Evolutionary conservation across 2,113 vertebrate species (phyloP).

Genomic region (Carollia perspicillata): DNA sequence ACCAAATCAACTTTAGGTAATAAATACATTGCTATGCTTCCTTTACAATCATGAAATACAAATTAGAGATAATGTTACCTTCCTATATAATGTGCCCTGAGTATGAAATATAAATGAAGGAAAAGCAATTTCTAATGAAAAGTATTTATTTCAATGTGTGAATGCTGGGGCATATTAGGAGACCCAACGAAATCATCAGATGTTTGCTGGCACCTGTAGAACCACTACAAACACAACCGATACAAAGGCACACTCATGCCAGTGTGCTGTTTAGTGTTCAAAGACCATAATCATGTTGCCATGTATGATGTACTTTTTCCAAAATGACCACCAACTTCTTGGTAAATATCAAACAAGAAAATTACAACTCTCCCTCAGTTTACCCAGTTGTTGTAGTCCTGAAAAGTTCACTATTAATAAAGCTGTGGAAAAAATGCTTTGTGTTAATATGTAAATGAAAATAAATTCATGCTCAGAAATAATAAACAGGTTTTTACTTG

Average conservation of each 20-base stretch:
- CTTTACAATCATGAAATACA: neutral
- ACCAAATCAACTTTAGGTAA: neutral
- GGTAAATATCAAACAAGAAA: slow-evolving; percentile 1
- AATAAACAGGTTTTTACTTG: neutral
- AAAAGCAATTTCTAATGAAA: neutral
- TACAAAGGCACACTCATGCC: neutral
- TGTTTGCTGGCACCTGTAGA: neutral
- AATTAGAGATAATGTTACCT: neutral
- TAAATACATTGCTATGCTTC: neutral
- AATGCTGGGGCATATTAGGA: neutral
- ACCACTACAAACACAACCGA: neutral
- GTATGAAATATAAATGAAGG: neutral
- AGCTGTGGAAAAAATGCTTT: neutral
- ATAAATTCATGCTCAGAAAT: neutral
- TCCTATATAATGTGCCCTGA: neutral
- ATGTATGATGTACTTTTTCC: neutral
- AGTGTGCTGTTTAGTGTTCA: neutral
- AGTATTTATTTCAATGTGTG: neutral
- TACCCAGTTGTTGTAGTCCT: neutral
- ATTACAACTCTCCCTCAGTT: neutral
- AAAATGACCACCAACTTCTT: neutral
- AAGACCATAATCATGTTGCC: neutral
- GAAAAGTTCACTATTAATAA: neutral
- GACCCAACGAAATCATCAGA: neutral
- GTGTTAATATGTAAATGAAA: neutral